phyloP scores from a whole-genome alignment of 2,113 vertebrate species.

The Callopanchax toddi region DNA sequence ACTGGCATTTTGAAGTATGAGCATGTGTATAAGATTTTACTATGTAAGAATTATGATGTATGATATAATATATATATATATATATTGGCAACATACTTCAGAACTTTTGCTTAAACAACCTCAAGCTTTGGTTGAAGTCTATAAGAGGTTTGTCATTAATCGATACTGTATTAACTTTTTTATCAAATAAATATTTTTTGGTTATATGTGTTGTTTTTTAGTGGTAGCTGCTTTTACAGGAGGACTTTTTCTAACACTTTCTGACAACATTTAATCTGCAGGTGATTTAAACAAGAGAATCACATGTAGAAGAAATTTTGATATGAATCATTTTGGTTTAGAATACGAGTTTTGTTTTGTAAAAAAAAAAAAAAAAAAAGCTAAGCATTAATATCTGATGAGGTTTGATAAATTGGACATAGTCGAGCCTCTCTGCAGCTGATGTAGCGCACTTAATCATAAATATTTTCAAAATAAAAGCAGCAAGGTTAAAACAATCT shows the following conservation, averaged over 20 bases:
- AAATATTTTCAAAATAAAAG: not conserved
- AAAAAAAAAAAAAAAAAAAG: not conserved
- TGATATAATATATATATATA: slow-evolving; percentile 87
- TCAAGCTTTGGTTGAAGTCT: slow-evolving; percentile 15
- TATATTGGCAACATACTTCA: slow-evolving; percentile 33
- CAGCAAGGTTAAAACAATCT: too few relatives aligned
- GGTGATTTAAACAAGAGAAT: too few relatives aligned
- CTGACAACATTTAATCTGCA: too few relatives aligned
- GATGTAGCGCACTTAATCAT: too few relatives aligned
- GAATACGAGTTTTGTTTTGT: too few relatives aligned
- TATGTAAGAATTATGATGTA: slow-evolving; percentile 88
- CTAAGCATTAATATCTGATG: too few relatives aligned
- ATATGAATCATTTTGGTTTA: too few relatives aligned
- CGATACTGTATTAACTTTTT: slow-evolving; percentile 48
- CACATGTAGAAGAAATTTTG: too few relatives aligned
- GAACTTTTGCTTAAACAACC: slow-evolving; percentile 16
- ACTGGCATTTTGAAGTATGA: slow-evolving; percentile 47
- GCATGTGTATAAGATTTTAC: slow-evolving; percentile 74
- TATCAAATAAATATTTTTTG: slow-evolving; percentile 66
- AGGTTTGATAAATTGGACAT: not conserved
- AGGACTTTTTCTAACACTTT: too few relatives aligned
- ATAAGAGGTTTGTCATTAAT: slow-evolving; percentile 15
- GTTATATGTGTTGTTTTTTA: not conserved
- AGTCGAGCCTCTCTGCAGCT: not conserved
- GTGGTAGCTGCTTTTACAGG: not conserved